Conservation (phyloP, 1,140 invertebrate genomes). For the Trichoplusia ni region DNA sequence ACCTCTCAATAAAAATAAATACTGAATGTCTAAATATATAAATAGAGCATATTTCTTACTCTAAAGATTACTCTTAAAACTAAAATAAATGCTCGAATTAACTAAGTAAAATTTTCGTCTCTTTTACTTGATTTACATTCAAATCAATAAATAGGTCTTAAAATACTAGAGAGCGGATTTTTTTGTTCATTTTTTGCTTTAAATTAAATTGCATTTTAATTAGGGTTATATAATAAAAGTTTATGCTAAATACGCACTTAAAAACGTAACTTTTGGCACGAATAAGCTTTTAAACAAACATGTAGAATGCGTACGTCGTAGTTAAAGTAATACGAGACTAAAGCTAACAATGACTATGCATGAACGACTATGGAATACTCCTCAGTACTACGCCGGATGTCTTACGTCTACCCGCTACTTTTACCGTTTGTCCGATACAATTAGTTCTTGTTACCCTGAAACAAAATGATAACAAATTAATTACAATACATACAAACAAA, state of each 20-base stretch:
- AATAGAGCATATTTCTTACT: constrained; percentile 12
- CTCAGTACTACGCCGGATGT: constrained; percentile 46
- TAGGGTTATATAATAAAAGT: constrained; percentile 35
- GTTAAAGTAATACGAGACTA: constrained; percentile 52
- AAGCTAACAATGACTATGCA: constrained; percentile 74
- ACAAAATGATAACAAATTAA: constrained; percentile 30
- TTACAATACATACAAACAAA: no score
- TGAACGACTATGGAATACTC: constrained; percentile 45
- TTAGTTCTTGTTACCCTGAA: constrained; percentile 62
- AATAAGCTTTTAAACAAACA: constrained; percentile 47
- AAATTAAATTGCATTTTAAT: constrained; percentile 31
- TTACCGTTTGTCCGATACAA: constrained; percentile 45
- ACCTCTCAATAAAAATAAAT: constrained; percentile 32
- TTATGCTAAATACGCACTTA: constrained; percentile 31
- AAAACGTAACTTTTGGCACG: constrained; percentile 63
- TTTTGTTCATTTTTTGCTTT: constrained; percentile 31
- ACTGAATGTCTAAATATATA: constrained; percentile 18
- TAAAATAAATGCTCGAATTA: constrained; percentile 41
- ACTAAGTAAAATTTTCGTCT: not conserved
- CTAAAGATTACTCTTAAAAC: constrained; percentile 20
- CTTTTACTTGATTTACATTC: not conserved
- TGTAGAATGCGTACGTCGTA: constrained; percentile 33
- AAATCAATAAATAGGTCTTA: constrained; percentile 41
- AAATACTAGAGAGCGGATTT: constrained; percentile 50
- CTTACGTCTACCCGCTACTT: constrained; percentile 46